Evolutionary conservation across 2,113 vertebrate genomes (phyloP).

Genomic region (Gambusia affinis): DNA sequence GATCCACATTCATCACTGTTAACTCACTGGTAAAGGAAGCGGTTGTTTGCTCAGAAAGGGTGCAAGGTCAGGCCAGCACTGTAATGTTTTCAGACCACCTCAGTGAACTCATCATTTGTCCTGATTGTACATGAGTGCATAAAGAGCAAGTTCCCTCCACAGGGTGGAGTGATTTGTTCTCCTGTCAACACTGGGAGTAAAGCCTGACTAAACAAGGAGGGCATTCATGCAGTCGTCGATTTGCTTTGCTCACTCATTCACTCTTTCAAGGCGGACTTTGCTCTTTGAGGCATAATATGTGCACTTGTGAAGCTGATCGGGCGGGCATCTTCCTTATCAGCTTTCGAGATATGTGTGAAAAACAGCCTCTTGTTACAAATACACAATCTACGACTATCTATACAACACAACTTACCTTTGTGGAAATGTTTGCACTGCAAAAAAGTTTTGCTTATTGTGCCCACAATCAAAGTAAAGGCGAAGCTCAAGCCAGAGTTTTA

Average conservation of each 20-base stretch:
- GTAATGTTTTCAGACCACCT: conserved; percentile 42
- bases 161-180: conserved; percentile 59
- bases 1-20: conserved; percentile 51
- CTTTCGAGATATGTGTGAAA: conserved; percentile 35
- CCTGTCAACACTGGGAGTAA: conserved; percentile 54
- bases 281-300: conserved; percentile 48
- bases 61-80: conserved; percentile 22
- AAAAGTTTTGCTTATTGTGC: neutral
- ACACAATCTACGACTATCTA: neutral
- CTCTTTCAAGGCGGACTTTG: conserved; percentile 71
- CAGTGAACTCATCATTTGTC: conserved; percentile 36
- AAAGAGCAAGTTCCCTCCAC: conserved; percentile 48
- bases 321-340: conserved; percentile 65
- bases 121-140: conserved; percentile 32
- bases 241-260: conserved; percentile 57
- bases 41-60: conserved; percentile 32
- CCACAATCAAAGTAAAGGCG: neutral
- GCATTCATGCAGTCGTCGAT: conserved; percentile 69
- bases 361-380: conserved; percentile 23
- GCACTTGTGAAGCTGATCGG: conserved; percentile 47
- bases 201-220: conserved; percentile 64
- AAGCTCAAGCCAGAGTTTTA: neutral
- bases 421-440: neutral
- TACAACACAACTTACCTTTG: neutral
- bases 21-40: conserved; percentile 43